phyloP scores from a whole-genome alignment of 2,113 vertebrate species.

The Oceanites oceanicus region DNA sequence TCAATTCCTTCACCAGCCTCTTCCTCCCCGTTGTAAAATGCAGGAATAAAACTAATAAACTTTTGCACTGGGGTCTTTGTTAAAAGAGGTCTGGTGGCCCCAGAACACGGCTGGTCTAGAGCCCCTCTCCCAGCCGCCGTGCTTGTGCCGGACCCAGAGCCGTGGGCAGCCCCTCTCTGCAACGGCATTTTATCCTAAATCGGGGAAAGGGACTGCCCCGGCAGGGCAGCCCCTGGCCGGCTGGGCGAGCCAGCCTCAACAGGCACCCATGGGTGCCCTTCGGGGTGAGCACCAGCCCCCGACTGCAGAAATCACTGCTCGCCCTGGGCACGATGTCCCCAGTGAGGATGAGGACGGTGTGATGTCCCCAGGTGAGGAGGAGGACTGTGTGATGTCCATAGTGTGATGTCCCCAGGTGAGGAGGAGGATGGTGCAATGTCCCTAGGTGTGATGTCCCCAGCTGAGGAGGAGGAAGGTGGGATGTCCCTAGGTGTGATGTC shows the following conservation, averaged over 20 bases:
- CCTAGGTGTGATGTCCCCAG: no score
- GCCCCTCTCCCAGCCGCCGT: fast-evolving
- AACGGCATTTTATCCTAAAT: neutral
- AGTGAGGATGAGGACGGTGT: neutral
- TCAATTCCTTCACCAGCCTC: neutral
- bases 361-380: neutral
- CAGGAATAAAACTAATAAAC: neutral
- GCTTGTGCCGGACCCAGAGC: neutral
- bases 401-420: no score
- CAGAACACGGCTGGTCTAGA: no score
- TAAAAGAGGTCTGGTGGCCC: neutral
- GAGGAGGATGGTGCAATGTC: neutral
- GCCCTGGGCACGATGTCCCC: neutral
- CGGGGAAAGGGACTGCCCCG: neutral
- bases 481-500: neutral
- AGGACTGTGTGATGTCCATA: neutral
- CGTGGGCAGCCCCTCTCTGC: neutral
- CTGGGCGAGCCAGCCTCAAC: neutral
- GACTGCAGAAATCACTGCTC: neutral
- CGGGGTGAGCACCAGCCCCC: fast-evolving
- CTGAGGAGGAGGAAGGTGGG: no score
- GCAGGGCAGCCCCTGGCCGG: neutral
- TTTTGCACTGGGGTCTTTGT: fast-evolving
- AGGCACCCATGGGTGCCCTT: neutral
- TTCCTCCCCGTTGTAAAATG: neutral